Evolutionary conservation across 2,888 invertebrate species (phyloP), one percentile per base, ranked within the genome.

Genomic region (Tipula lateralis): DNA sequence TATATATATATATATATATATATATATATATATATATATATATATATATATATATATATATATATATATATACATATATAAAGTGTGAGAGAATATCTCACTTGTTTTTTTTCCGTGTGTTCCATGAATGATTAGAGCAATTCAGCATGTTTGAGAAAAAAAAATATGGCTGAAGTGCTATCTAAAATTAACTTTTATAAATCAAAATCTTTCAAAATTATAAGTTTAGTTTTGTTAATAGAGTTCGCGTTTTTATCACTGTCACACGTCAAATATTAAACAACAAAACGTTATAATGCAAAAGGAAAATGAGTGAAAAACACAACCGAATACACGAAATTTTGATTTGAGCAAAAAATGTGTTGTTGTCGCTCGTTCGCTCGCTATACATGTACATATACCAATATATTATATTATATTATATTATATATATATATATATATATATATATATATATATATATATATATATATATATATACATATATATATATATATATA

Each of bases 261-360:
- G 66, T 66, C 66, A 66, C 66, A 66, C 66, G 66, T 66, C 66
- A 66, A 66, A 66, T 66, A 66, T 66, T 66, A 66, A 50, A 66
- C 66, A 66, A 66, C 24, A 24, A 24, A 66, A 44, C n/a, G 16
- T 9, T 36, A 3, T 32, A 39, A n/a, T n/a, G n/a, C 39, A 13
- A 44, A 44, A n/a, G 16, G 44, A 44, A 44, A 44, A 66, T 66
- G 66, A 66, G 24, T 66, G 66, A 24, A 24, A 44, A 66, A 66
- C 24, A 66, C 24, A 24, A 24, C 24, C 66, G 66, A 66, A n/a
- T n/a, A 24, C 66, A 66, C 66, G 24, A 66, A 66, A 66, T 24
- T 66, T 66, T 66, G 66, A 66, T 66, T 66, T 66, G 66, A 66
- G 66, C 66, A 66, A 24, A 19, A 24, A 44, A 24, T 9, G 24